A percentile compares a stretch with the other conserved stretches of the same genome.
These are phyloP conservation scores for Lanius collurio DNA, from an alignment of 2,113 vertebrate species.

Conservation along the genomic window DNA sequence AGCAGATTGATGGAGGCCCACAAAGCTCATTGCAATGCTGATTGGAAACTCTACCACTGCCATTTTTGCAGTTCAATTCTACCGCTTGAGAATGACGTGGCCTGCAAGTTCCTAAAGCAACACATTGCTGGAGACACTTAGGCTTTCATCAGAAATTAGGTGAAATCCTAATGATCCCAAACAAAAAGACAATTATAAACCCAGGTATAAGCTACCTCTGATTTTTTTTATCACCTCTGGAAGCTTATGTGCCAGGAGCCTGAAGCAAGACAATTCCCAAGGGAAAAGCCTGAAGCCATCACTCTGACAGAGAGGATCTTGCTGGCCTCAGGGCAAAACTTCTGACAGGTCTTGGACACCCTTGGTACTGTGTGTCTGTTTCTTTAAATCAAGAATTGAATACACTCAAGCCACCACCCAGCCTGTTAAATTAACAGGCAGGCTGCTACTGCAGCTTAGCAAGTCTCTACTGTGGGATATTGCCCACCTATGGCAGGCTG, in stretches of 20 bases:
- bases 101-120: neutral
- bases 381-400: neutral
- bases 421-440: neutral
- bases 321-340: neutral
- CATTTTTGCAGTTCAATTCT: neutral
- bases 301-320: neutral
- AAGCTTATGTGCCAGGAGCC: neutral
- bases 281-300: neutral
- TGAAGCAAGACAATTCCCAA: neutral
- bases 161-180: neutral
- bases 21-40: neutral
- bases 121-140: neutral
- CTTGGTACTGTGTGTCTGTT: neutral
- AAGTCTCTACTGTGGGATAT: neutral
- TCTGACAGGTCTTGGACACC: neutral
- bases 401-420: neutral
- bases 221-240: neutral
- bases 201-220: neutral
- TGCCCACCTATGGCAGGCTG: neutral
- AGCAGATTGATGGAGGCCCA: neutral
- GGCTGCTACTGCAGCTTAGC: neutral
- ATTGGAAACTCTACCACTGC: neutral
- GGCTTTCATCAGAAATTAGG: neutral
- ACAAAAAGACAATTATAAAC: neutral
- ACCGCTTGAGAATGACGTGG: fast-evolving